Evolutionary conservation across 2,797 vertebrate species (phyloP), one percentile per base, ranked within the genome.

Genomic region (Philypnodon macrostomus): DNA sequence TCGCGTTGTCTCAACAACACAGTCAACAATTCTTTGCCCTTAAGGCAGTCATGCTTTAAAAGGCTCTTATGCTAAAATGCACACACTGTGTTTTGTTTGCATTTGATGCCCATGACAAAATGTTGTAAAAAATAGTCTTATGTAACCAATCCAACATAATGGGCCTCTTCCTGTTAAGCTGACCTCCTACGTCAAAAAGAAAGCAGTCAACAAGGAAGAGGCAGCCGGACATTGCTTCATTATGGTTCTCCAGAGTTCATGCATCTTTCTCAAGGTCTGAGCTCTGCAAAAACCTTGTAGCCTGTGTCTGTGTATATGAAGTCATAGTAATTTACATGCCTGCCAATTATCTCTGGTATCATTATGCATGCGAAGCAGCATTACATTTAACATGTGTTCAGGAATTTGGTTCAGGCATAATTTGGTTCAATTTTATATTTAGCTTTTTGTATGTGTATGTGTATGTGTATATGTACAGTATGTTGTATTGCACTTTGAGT

Each of bases 81-180:
- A 66, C 33, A 4, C 18, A 67, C 39, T 59, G 30, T 11, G 15
- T 34, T 41, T 59, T 46, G 47, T 13, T 11, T 41, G 46, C 19
- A 17, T 72, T 50, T 32, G 17, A 29, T 16, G 18, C 12, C 33
- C 41, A 15, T 56, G 47, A 26, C 13, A 44, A 61, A 58, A 71
- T 42, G 54, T 35, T 4, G 15, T 45, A n/a, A 47, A 42, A 33
- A 49, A 53, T 18, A 13, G 13, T 3, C 47, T 85, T 82, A 75
- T 19, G 37, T 69, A 78, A 84, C 24, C 29, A 26, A 2, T 36
- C 30, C 35, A 52, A 51, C 16, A 35, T 76, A 80, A 73, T 68
- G 63, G 54, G 42, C 11, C 54, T 44, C 35, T 81, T 86, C 74
- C 77, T 80, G 69, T 70, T 40, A 57, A 46, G 23, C 30, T 44